Evolutionary conservation across 2,888 invertebrate genomes (phyloP), one percentile per base, ranked within the genome.

Genomic region (Merodon equestris): DNA sequence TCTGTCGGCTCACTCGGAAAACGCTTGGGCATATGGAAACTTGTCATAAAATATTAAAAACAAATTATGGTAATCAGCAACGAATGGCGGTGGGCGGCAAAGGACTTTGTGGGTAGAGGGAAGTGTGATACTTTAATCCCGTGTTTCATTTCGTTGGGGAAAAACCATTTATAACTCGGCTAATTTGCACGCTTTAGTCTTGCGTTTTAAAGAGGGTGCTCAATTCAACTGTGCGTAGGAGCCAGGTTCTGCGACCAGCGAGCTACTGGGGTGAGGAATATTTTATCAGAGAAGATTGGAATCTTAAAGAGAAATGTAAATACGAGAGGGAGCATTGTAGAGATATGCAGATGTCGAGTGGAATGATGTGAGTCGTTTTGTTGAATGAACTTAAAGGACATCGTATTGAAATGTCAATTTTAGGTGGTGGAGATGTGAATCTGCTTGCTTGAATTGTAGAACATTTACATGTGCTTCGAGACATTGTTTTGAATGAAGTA

Each of bases 41-140:
- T 77, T 77, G 66, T 77, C 66, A 77, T 72, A 67, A 77, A 72
- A 77, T 77, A 77, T 77, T 77, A 67, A 77, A 72, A 72, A 72
- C 72, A 77, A 77, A 77, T 77, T 77, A 77, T 72, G 72, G 54
- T 61, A 72, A 72, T 77, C 60, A 27, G 27, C 61, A 51, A 72
- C 61, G 60, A 66, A 76, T 72, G 64, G 44, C 45, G 14, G 45
- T 38, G 76, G 54, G 66, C 58, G 58, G 47, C 71, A 54, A 38
- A 36, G 64, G 60, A 58, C 38, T 38, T 19, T 27, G 54, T 14
- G 15, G 9, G 19, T n/a, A n/a, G 9, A 34, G 17, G 17, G 45
- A 9, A 40, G 50, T 15, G 66, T 38, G 50, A 54, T 50, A 54
- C 50, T 66, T 76, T 50, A 60, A 76, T 38, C 45, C 61, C 51